Base-by-base conservation (phyloP, 2,888 invertebrate genomes). In the Sicus ferrugineus region DNA sequence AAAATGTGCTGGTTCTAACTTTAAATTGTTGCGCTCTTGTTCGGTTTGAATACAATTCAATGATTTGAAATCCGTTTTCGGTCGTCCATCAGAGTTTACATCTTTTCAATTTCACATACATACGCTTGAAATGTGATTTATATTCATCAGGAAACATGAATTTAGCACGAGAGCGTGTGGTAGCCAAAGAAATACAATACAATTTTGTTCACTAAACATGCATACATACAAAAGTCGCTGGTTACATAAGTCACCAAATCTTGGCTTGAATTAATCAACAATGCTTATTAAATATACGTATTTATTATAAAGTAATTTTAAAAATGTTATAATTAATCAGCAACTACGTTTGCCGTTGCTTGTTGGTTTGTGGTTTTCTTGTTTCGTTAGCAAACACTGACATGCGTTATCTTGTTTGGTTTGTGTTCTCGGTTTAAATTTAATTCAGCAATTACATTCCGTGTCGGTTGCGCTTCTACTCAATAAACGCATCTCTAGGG, bases 381-480 rank as follows among this genome's bases (percentile, higher is more conserved):
- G 19, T 26, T 58, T 58, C 38, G 14, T 56, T 52, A 21, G 50
- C 30, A 63, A 34, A 69, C 59, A 67, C 28, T 14, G 63, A 59
- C 50, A 52, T 67, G 52, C 11, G 46, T 38, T 62, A 42, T 64
- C 34, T 54, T 26, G 34, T 50, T 70, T 34, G 58, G 38, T 34
- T 68, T 58, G 38, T 38, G 34, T 54, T 67, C 28, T 69, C 56
- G 67, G 52, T 70, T 73, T 72, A 74, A 73, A 71, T 71, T 77
- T 75, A 76, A 75, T 80, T 80, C 84, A 84, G 84, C 84, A 84
- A 84, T 79, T 81, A 83, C 78, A 79, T 81, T 84, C 79, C 84
- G 77, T 78, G 64, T 74, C 76, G 77, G 30, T 62, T 48, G 19
- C 65, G n/a, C 30, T 65, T 59, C 66, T 64, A 31, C 46, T 69